A percentile compares a stretch with the other conserved stretches of the same genome.
Conservation (phyloP, 1,140 invertebrate genomes). For the Drosophila miranda region DNA sequence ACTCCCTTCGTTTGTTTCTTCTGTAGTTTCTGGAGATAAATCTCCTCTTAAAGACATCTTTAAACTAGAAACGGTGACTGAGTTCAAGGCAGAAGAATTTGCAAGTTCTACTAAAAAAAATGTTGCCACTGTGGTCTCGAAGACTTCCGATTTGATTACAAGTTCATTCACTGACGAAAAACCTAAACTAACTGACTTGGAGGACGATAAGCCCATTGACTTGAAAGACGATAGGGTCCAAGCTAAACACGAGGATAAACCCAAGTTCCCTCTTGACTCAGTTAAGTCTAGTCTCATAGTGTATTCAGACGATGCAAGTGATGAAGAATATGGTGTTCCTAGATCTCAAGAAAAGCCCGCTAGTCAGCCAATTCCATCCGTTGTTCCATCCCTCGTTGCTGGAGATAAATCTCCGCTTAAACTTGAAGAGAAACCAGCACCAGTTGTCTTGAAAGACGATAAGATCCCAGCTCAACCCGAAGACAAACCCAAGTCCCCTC, state of each 20-base stretch:
- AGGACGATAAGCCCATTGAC: background rate
- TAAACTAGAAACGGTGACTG: no score
- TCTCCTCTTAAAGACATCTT: no score
- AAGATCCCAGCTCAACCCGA: conserved; percentile 10
- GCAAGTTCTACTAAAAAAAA: background rate
- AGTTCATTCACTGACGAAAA: no score
- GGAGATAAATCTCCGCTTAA: conserved; percentile 9
- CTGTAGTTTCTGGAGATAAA: no score
- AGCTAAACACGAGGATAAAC: conserved; percentile 9
- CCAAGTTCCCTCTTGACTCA: conserved; percentile 14
- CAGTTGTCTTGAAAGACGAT: conserved; percentile 11
- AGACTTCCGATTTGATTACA: no score
- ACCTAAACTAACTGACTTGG: background rate
- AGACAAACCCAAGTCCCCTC: conserved; percentile 20
- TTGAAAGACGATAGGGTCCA: background rate
- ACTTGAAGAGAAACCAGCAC: conserved; percentile 3
- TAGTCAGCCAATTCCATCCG: background rate
- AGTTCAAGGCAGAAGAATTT: no score
- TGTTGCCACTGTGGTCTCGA: no score
- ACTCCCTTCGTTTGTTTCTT: no score
- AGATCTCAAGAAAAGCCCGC: no score
- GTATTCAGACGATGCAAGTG: conserved; percentile 8
- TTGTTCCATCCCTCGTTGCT: background rate
- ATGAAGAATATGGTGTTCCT: no score
- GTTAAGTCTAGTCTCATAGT: background rate